phyloP scores from a whole-genome alignment of 2,113 vertebrate genomes.

The Miniopterus natalensis region DNA sequence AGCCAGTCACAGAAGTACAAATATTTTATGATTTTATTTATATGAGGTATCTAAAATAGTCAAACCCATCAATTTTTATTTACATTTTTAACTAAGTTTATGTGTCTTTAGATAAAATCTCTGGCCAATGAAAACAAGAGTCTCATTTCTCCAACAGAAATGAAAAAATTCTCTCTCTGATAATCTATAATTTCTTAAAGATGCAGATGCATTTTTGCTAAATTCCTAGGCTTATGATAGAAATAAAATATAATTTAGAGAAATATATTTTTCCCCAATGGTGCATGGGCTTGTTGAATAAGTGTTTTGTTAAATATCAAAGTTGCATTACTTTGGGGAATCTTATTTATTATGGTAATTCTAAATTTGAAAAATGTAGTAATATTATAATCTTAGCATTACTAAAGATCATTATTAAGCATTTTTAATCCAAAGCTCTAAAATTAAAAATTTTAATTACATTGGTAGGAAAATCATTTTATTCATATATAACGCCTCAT shows the following conservation, averaged over 20 bases:
- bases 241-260: slow-evolving; percentile 18
- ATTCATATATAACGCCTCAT: neutral
- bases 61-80: neutral
- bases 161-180: neutral
- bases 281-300: neutral
- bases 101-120: neutral
- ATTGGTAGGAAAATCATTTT: slow-evolving; percentile 1
- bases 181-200: slow-evolving; percentile 36
- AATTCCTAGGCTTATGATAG: neutral
- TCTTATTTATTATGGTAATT: neutral
- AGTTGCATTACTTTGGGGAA: neutral
- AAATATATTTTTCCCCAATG: neutral
- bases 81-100: neutral
- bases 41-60: no score
- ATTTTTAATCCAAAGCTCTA: neutral
- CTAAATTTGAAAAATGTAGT: neutral
- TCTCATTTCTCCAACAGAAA: neutral
- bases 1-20: no score
- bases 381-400: neutral
- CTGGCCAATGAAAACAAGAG: neutral
- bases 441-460: neutral
- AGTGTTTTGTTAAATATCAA: slow-evolving; percentile 24
- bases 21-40: no score
- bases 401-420: neutral
- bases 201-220: neutral